Evolutionary conservation across 2,797 vertebrate species (phyloP), one percentile per base, ranked within the genome.

Genomic region (Anguilla marmorata): DNA sequence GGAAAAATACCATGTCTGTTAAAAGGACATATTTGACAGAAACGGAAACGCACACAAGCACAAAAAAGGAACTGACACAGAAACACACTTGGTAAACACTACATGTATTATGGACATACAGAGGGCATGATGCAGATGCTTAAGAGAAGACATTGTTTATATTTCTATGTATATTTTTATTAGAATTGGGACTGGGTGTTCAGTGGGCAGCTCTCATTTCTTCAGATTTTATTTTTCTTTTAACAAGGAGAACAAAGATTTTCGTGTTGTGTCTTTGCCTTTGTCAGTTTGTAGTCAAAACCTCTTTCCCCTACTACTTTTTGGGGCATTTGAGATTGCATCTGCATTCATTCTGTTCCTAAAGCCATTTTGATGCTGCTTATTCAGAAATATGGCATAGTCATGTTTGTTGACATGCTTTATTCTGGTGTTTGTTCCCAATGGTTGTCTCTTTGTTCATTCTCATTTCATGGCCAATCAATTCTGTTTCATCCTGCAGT

Each of bases 91-190:
- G 56, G 90, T 90, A 88, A 90, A 87, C 89, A 89, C 91, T 63
- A 90, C 90, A 91, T 88, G 91, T 90, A 89, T 89, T 58, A 69
- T 79, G 88, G 93, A 89, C 84, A 79, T 88, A 89, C 88, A 90
- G 90, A 92, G 91, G 89, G 80, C 87, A 88, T 86, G 90, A 80
- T 63, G 76, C 86, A 85, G 91, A 88, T 69, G 72, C 86, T 79
- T 88, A 87, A 45, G 93, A 93, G 86, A 90, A 93, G 93, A 93
- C 89, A 90, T 93, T 92, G 95, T 95, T 96, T 95, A 93, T 95
- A 94, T 95, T 93, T 93, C 94, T 95, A 93, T 96, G 94, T 92
- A 90, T 94, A 94, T 95, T 95, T 94, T 91, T 94, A 94, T 93
- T 92, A 92, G 91, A 92, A 91, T 93, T 93, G 93, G 93, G 93